phyloP scores from a whole-genome alignment of 2,888 invertebrate genomes.

The Poecilus cupreus region DNA sequence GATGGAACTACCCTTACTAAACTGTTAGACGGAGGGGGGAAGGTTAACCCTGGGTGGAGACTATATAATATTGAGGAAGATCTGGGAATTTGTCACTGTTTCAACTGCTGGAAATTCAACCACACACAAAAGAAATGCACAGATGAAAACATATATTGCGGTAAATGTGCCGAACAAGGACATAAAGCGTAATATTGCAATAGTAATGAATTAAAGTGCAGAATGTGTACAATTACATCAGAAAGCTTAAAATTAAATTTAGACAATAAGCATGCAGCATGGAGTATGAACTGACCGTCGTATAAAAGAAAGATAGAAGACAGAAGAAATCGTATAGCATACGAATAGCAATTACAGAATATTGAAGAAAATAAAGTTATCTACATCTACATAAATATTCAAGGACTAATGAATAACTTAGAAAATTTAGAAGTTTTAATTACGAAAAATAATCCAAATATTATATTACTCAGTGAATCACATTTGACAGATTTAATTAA shows the following conservation, averaged over 20 bases:
- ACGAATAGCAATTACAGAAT: conserved; percentile 16
- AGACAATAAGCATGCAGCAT: background rate
- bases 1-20: background rate
- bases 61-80: conserved; percentile 4
- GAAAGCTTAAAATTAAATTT: background rate
- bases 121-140: background rate
- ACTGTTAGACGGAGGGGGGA: background rate
- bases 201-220: background rate
- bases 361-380: too few species aligned
- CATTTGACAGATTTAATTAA: background rate
- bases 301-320: background rate
- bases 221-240: background rate
- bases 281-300: background rate
- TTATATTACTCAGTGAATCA: background rate
- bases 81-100: too few species aligned
- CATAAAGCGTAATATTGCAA: too few species aligned
- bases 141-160: background rate
- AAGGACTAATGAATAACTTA: too few species aligned
- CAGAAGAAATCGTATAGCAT: background rate
- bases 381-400: background rate
- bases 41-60: background rate
- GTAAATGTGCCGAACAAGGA: too few species aligned
- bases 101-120: conserved; percentile 13
- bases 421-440: too few species aligned
- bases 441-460: too few species aligned